Evolutionary conservation across 1,140 invertebrate genomes (phyloP).

Genomic region (Macrobrachium rosenbergii): DNA sequence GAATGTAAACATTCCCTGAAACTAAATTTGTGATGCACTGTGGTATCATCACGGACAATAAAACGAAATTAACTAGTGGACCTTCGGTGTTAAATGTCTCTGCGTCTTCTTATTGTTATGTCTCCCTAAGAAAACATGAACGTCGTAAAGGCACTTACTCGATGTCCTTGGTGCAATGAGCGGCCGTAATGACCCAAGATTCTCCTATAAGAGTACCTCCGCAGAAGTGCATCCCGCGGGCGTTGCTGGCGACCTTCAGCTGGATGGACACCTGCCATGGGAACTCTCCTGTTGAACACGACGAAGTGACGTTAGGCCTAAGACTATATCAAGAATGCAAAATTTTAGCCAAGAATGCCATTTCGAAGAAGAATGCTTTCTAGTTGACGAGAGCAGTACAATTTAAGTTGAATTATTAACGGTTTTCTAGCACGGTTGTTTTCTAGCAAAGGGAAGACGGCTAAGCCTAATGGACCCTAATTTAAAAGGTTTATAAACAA

Average conservation of each 20-base stretch:
- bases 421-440: no score
- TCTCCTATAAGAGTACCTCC: conserved; percentile 47
- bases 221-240: conserved; percentile 49
- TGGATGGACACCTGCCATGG: conserved; percentile 64
- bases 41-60: no score
- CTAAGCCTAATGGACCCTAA: neutral
- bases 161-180: conserved; percentile 47
- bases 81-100: no score
- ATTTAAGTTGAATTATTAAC: no score
- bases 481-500: no score
- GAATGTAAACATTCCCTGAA: no score
- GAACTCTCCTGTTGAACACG: conserved; percentile 41
- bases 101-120: neutral
- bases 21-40: no score
- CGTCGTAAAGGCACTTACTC: conserved; percentile 1
- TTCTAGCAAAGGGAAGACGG: neutral
- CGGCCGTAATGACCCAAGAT: conserved; percentile 46
- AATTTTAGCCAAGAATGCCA: neutral
- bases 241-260: neutral
- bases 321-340: no score
- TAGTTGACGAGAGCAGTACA: neutral
- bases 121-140: neutral
- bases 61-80: no score
- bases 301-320: neutral
- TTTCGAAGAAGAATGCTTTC: neutral